Evolutionary conservation across 2,113 vertebrate genomes (phyloP).

Genomic region (Protomyctophum bolini): DNA sequence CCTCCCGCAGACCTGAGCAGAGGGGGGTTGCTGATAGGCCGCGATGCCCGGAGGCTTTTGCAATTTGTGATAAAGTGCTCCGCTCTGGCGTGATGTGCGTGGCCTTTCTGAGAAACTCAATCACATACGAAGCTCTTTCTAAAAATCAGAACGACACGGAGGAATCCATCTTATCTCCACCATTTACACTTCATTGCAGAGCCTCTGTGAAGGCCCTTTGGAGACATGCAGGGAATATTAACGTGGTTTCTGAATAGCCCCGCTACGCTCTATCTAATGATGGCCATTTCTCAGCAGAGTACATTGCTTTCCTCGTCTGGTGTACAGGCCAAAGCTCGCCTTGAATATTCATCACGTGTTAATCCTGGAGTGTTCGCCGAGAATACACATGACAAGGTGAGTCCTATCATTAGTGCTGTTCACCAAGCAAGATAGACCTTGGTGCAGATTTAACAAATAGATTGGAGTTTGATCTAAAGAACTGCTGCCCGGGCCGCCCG

Average conservation of each 20-base stretch:
- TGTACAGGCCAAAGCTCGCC: slow-evolving; percentile 8
- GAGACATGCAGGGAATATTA: slow-evolving; percentile 63
- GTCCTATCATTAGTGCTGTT: slow-evolving; percentile 15
- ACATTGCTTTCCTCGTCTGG: slow-evolving; percentile 19
- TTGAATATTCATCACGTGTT: slow-evolving; percentile 58
- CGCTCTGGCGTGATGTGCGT: slow-evolving; percentile 53
- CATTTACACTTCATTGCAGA: slow-evolving; percentile 71
- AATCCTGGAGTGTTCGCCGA: slow-evolving; percentile 32
- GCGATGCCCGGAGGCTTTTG: slow-evolving; percentile 42
- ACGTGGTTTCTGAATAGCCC: slow-evolving; percentile 53
- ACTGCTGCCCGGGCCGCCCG: slow-evolving; percentile 19
- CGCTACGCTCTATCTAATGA: slow-evolving; percentile 54
- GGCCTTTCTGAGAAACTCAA: slow-evolving; percentile 43
- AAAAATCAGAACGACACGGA: slow-evolving; percentile 66
- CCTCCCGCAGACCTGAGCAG: slow-evolving; percentile 4
- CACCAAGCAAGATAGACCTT: slow-evolving; percentile 25
- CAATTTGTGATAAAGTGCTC: slow-evolving; percentile 61
- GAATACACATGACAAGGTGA: slow-evolving; percentile 33
- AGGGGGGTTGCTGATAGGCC: slow-evolving; percentile 39
- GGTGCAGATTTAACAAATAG: slow-evolving; percentile 13
- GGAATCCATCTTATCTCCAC: slow-evolving; percentile 66
- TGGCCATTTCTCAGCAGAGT: slow-evolving; percentile 26
- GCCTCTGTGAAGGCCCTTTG: slow-evolving; percentile 35
- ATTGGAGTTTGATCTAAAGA: slow-evolving; percentile 17
- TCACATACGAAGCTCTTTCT: slow-evolving; percentile 61